phyloP scores from a whole-genome alignment of 2,888 invertebrate genomes.

The Spilosoma lubricipeda region DNA sequence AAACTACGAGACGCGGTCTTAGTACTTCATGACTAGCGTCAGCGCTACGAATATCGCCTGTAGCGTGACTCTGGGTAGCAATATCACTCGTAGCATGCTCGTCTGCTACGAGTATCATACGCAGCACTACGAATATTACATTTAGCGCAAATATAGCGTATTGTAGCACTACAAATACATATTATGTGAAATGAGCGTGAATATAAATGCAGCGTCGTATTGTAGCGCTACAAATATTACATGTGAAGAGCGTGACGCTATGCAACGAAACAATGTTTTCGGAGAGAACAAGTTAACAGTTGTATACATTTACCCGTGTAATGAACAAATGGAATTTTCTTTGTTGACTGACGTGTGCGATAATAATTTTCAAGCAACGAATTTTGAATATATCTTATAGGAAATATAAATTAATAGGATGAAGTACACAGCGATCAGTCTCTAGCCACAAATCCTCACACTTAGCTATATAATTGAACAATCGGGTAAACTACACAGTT shows the following conservation, averaged over 20 bases:
- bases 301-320: background rate
- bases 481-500: constrained; percentile 38
- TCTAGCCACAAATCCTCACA: constrained; percentile 29
- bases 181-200: background rate
- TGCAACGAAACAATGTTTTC: constrained; percentile 9
- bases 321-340: constrained; percentile 6
- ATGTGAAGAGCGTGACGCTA: constrained; percentile 2
- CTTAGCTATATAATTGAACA: constrained; percentile 42
- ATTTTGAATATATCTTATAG: constrained; percentile 7
- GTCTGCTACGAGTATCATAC: constrained; percentile 6
- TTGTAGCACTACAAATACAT: background rate
- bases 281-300: constrained; percentile 6
- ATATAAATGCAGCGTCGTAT: background rate
- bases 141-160: background rate
- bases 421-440: constrained; percentile 18
- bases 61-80: constrained; percentile 6
- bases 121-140: constrained; percentile 3
- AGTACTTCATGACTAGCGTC: background rate
- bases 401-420: background rate
- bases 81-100: constrained; percentile 2
- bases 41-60: constrained; percentile 4
- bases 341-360: constrained; percentile 4
- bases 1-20: constrained; percentile 8
- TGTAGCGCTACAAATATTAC: background rate
- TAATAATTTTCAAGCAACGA: constrained; percentile 17